A percentile compares a stretch with the other conserved stretches of the same genome.
Conservation (phyloP, 2,113 vertebrate genomes). For the Carassius auratus region DNA sequence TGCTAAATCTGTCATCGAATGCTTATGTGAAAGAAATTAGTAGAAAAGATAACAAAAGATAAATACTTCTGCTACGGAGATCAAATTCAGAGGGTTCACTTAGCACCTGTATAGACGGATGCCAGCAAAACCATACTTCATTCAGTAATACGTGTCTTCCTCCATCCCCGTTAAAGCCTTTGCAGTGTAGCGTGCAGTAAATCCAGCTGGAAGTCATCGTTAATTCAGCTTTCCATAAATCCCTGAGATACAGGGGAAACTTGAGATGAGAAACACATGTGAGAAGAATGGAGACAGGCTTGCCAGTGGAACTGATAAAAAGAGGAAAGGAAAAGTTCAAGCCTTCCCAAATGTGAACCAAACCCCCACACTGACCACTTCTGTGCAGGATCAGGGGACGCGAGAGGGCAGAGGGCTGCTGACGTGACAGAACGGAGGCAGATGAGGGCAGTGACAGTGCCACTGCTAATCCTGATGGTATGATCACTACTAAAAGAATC, state of each 20-base stretch:
- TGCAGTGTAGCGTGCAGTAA: slow-evolving; percentile 63
- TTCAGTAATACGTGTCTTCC: slow-evolving; percentile 52
- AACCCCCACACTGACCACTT: slow-evolving; percentile 1
- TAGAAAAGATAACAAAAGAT: background rate
- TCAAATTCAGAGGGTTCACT: slow-evolving; percentile 1
- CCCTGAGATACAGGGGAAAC: slow-evolving; percentile 64
- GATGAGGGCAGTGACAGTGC: slow-evolving; percentile 4
- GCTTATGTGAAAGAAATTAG: background rate
- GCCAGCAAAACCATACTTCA: slow-evolving; percentile 23
- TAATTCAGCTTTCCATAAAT: slow-evolving; percentile 78
- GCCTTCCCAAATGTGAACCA: slow-evolving; percentile 9
- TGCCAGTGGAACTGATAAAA: slow-evolving; percentile 53
- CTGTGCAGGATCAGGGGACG: background rate
- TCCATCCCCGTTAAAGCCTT: slow-evolving; percentile 64
- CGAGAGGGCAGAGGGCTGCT: slow-evolving; percentile 23
- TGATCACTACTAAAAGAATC: slow-evolving; percentile 15
- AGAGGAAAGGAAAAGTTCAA: slow-evolving; percentile 40
- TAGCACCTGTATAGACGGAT: slow-evolving; percentile 4
- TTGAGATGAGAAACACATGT: slow-evolving; percentile 75
- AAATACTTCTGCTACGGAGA: background rate
- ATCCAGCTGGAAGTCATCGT: slow-evolving; percentile 70
- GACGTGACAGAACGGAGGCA: background rate
- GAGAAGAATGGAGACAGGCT: slow-evolving; percentile 51
- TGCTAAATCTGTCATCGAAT: background rate
- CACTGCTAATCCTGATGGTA: slow-evolving; percentile 27